These are phyloP conservation scores for Drosophila willistoni DNA, from an alignment of 1,140 invertebrate species.

Conservation along the genomic window DNA sequence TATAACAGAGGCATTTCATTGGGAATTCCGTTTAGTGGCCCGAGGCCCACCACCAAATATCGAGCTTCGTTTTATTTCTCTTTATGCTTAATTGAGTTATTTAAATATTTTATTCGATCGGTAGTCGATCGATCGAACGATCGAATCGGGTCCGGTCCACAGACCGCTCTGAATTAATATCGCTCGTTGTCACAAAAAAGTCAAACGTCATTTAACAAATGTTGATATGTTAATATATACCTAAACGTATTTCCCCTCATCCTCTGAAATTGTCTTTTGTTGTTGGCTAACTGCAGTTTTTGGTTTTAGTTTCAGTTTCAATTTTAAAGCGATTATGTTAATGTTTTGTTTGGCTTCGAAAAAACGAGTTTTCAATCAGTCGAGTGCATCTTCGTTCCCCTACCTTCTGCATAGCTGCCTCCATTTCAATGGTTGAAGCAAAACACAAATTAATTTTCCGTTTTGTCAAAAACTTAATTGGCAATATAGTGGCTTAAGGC, in stretches of 20 bases:
- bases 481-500: slow-evolving; percentile 61
- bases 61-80: slow-evolving; percentile 44
- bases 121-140: slow-evolving; percentile 25
- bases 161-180: slow-evolving; percentile 69
- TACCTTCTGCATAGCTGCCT: background rate
- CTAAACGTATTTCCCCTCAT: slow-evolving; percentile 14
- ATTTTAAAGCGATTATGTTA: slow-evolving; percentile 80
- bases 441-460: slow-evolving; percentile 78
- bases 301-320: slow-evolving; percentile 75
- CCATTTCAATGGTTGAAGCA: slow-evolving; percentile 40
- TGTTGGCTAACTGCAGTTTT: slow-evolving; percentile 40
- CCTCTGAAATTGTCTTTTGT: slow-evolving; percentile 23
- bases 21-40: slow-evolving; percentile 65
- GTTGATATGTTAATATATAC: slow-evolving; percentile 75
- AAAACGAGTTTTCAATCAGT: slow-evolving; percentile 76
- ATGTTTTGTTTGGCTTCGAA: slow-evolving; percentile 35
- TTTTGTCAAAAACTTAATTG: slow-evolving; percentile 70
- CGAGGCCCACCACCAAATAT: slow-evolving; percentile 66
- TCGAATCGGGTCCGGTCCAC: slow-evolving; percentile 2
- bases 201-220: slow-evolving; percentile 81
- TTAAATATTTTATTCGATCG: slow-evolving; percentile 77
- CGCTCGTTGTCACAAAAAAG: slow-evolving; percentile 76
- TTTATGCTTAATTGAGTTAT: slow-evolving; percentile 81
- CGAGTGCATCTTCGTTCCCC: slow-evolving; percentile 4
- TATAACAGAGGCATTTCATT: slow-evolving; percentile 79